phyloP scores from a whole-genome alignment of 2,113 vertebrate genomes.

The Calidris pygmaea region DNA sequence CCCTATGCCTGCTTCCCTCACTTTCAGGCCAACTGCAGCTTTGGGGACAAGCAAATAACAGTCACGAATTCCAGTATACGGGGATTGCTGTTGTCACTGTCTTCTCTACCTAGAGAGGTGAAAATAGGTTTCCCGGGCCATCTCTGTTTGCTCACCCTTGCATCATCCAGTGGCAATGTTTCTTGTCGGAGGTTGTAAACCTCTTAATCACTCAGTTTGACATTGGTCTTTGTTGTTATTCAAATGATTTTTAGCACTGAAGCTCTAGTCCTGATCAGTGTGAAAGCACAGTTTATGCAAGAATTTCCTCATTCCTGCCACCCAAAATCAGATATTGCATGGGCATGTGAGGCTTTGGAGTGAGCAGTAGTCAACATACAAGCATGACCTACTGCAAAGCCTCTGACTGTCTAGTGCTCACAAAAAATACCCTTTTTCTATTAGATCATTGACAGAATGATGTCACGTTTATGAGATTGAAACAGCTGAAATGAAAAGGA shows the following conservation, averaged over 20 bases:
- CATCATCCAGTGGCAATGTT: no score
- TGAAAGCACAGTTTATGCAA: not conserved
- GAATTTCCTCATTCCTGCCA: not conserved
- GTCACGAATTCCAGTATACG: not conserved
- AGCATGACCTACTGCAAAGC: not conserved
- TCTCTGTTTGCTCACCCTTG: not conserved
- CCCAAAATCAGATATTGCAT: not conserved
- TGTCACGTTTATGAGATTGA: not conserved
- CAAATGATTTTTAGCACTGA: not conserved
- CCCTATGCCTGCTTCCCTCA: not conserved
- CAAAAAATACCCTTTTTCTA: not conserved
- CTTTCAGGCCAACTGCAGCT: not conserved
- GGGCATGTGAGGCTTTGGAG: not conserved
- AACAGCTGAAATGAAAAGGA: not conserved
- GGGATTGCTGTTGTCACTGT: rapidly evolving
- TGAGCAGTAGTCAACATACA: not conserved
- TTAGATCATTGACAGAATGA: rapidly evolving
- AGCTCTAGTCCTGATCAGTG: not conserved
- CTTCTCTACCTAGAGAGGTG: not conserved
- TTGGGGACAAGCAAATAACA: not conserved
- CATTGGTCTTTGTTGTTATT: not conserved
- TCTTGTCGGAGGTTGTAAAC: not conserved
- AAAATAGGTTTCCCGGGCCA: not conserved
- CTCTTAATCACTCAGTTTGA: not conserved
- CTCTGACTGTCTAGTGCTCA: not conserved